Evolutionary conservation across 2,113 vertebrate species (phyloP).

Genomic region (Hydrochoerus hydrochaeris): DNA sequence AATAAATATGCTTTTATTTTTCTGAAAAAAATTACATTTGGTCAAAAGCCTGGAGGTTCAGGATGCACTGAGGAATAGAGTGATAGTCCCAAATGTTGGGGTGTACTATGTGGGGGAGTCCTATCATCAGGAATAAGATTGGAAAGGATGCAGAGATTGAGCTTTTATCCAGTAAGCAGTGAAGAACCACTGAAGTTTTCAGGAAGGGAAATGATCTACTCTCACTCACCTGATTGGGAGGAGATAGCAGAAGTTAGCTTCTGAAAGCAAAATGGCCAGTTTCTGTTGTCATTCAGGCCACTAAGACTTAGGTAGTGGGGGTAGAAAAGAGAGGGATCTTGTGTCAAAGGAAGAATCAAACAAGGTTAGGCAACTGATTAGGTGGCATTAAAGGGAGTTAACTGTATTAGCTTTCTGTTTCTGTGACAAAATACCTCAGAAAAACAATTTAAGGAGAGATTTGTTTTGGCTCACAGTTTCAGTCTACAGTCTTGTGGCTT

Average conservation of each 20-base stretch:
- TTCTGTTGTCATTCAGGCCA: background rate
- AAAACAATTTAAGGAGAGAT: background rate
- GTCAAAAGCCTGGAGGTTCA: background rate
- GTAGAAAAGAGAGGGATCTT: background rate
- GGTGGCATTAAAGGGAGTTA: background rate
- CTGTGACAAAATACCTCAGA: background rate
- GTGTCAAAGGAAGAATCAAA: background rate
- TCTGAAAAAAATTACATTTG: background rate
- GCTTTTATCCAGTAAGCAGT: background rate
- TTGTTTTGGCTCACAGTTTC: background rate
- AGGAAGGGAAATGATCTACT: background rate
- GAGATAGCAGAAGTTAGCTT: background rate
- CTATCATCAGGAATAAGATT: background rate
- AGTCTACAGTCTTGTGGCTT: background rate
- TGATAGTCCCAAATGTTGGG: background rate
- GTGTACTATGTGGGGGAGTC: too few species aligned
- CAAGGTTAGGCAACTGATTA: background rate
- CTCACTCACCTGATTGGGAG: background rate
- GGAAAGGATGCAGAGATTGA: background rate
- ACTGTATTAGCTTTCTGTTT: background rate
- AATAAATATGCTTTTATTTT: too few species aligned
- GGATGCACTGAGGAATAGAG: background rate
- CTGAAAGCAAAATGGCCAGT: conserved; percentile 2
- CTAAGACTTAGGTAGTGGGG: background rate
- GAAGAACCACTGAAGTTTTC: background rate